Evolutionary conservation across 2,888 invertebrate genomes (phyloP), one percentile per base, ranked within the genome.

Genomic region (Petrophora chlorosata): DNA sequence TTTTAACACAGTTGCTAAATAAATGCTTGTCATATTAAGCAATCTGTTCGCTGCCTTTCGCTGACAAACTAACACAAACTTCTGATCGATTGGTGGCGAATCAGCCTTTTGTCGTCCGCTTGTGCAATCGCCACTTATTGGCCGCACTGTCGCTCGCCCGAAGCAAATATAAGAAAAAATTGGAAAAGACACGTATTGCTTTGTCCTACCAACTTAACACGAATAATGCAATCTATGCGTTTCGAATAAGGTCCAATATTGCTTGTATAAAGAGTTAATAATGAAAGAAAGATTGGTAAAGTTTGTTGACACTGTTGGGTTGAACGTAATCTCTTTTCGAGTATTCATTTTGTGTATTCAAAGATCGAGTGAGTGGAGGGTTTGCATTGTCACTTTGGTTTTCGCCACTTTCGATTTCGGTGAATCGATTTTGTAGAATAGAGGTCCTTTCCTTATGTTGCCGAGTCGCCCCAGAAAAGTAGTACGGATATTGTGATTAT

Each of bases 281-380:
- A 77, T 73, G 69, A 71, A 71, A 68, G 66, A 69, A 70, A 72
- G 68, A 79, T 77, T 69, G 74, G 70, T 64, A 68, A 72, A 75
- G 76, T 76, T 76, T 73, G 76, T 77, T 73, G 79, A 76, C 71
- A 63, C 58, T 65, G 58, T 56, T 60, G 70, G 71, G 66, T 70
- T 66, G 65, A 66, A 63, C 70, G 77, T 78, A 76, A 78, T 78
- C 75, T 77, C 63, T 71, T 71, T 66, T 67, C 54, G 67, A 75
- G 76, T 67, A 66, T 71, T 74, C 71, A 70, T 76, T 72, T 68
- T 65, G 69, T 63, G 38, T 53, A 47, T 46, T 56, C 52, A 34
- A 17, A 42, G 53, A 49, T 48, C 51, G 45, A 48, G 56, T 49
- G 51, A 36, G 43, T 14, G 9, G 49, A 30, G 43, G 38, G 42